These are phyloP conservation scores for Artibeus lituratus DNA, from an alignment of 2,797 vertebrate species.

Conservation along the genomic window DNA sequence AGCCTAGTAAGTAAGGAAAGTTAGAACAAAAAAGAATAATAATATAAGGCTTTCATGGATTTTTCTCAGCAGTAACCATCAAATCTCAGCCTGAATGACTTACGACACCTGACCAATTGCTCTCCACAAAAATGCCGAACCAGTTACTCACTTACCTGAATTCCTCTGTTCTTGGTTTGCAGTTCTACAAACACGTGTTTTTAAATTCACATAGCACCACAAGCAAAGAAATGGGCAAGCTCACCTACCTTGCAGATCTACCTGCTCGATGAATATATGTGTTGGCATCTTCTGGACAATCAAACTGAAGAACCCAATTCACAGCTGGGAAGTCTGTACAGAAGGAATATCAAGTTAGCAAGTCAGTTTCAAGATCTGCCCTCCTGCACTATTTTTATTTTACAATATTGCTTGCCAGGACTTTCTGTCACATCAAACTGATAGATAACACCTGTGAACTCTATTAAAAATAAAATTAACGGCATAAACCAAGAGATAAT, in stretches of 20 bases:
- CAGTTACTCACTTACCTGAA: not conserved
- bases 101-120: not conserved
- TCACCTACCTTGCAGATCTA: constrained; percentile 91
- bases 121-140: not conserved
- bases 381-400: constrained; percentile 39
- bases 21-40: not conserved
- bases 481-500: constrained; percentile 52
- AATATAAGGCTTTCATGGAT: not conserved
- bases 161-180: not conserved
- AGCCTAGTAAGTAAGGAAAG: not conserved
- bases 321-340: constrained; percentile 93
- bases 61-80: constrained; percentile 1
- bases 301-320: constrained; percentile 98
- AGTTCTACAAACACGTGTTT: not conserved
- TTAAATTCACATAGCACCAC: not conserved
- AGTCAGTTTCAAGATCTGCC: constrained; percentile 12
- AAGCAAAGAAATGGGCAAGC: not conserved
- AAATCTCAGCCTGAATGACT: not conserved
- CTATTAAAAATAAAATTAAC: constrained; percentile 75
- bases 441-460: constrained; percentile 30
- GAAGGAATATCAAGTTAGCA: constrained; percentile 13
- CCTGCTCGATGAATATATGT: constrained; percentile 98
- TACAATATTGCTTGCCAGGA: constrained; percentile 10
- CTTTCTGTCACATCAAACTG: constrained; percentile 53
- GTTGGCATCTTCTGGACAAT: constrained; percentile 97